Base-by-base conservation (phyloP, 2,797 vertebrate genomes). In the Eleutherodactylus coqui region DNA sequence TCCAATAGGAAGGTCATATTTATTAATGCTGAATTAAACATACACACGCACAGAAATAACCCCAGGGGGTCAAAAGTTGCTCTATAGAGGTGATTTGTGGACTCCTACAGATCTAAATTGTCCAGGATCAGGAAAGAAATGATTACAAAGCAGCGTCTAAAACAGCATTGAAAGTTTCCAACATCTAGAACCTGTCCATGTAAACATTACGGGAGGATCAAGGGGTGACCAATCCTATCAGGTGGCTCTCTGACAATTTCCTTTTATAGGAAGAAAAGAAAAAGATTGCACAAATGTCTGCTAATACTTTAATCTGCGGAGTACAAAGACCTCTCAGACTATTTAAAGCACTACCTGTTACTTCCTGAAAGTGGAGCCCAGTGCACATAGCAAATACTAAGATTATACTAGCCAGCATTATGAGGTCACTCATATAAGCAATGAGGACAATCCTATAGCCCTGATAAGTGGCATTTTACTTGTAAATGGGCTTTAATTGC, bases 301-400 rank as follows among this genome's bases (percentile, higher is more conserved):
- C 24, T 38, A 38, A 4, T 38, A 69, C 34, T 21, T 21, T 38
- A 69, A 38, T 36, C 16, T 36, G 16, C 64, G 38, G 8, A 36
- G 67, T 41, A 24, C 67, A 70, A 41, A 70, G 67, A 70, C 24
- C 34, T 64, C 10, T 64, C 27, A 32, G n/a, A 58, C 5, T 38
- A 14, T 29, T 41, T 4, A 32, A 29, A 73, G 69, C 69, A 83
- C 16, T 83, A 43, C 51, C 36, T 73, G 34, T 29, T 72, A 47
- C 62, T 83, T 73, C 67, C 81, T 83, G 81, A 43, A 55, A 83
- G 81, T 53, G 49, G 81, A 73, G 69, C 69, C 36, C 62, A 49
- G 60, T 32, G 69, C 81, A 83, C 14, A 13, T 9, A 55, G 41
- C 14, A 72, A 70, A n/a, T 32, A 51, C 43, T 34, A 24, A 36